Base-by-base conservation (phyloP, 1,140 invertebrate genomes). In the Adoxophyes honmai region DNA sequence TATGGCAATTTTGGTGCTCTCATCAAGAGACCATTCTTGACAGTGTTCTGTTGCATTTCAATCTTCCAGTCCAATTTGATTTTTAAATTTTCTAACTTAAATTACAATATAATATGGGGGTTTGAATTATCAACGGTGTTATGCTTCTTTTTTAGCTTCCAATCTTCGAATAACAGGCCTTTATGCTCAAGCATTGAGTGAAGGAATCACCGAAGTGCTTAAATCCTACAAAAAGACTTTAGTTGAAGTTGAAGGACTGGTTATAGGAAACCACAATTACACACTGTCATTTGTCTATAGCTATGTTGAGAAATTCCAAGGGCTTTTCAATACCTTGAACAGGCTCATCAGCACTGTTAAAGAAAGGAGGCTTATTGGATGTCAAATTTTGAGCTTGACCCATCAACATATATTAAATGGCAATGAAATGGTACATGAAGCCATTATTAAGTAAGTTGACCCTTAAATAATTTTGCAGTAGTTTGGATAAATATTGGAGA, bases 151-250 rank as follows among this genome's bases (percentile, higher is more conserved):
- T 69, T 10, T 55, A 82, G 73, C 59, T 39, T 70, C 73, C 58
- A 68, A 61, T 11, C 62, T 73, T 4, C 78, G 62, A 57, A 71
- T 65, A 4, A 76, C 67, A 67, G 85, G 86, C n/a, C 55, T 88
- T 11, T 90, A 89, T 62, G 77, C 78, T 4, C 89, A 90, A 79
- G 86, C 88, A 1, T 52, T 90, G 1, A 86, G 86, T 64, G 89
- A 90, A 70, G 89, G 88, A 1, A 75, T 90, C 10, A 67, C 81
- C 28, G 86, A 89, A 66, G 78, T 89, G 4, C 62, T 90, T 38
- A 70, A 83, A 62, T 65, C 74, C 4, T 90, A 87, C 52, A 85
- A 84, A 55, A 70, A 81, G 59, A 79, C 78, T 16, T 59, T 89
- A 15, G 74, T 82, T 15, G 78, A 89, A 57, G 80, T 89, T 1